Evolutionary conservation across 1,140 invertebrate genomes (phyloP).

Genomic region (Hyles euphorbiae): DNA sequence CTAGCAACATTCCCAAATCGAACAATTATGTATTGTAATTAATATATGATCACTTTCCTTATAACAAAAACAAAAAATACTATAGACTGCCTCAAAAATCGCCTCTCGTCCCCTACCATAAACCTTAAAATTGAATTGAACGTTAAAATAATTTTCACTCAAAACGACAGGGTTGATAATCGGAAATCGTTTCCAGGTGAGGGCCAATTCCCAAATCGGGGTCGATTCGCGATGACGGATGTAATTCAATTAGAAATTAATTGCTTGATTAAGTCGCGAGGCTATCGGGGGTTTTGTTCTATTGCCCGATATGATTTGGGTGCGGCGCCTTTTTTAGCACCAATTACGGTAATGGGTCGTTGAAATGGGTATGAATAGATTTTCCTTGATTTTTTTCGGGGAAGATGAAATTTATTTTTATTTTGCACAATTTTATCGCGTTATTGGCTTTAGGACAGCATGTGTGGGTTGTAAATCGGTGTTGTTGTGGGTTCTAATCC

Average conservation of each 20-base stretch:
- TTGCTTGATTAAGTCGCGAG: slow-evolving; percentile 69
- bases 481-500: no score
- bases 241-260: slow-evolving; percentile 72
- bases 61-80: no score
- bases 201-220: slow-evolving; percentile 12
- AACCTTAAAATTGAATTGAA: background rate
- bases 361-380: no score
- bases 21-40: no score
- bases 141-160: slow-evolving; percentile 14
- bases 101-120: background rate
- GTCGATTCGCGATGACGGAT: slow-evolving; percentile 56
- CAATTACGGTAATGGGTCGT: slow-evolving; percentile 55
- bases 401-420: no score
- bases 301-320: slow-evolving; percentile 60
- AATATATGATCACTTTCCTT: no score
- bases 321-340: slow-evolving; percentile 40
- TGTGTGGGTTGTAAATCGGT: no score
- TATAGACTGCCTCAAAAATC: background rate
- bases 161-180: background rate
- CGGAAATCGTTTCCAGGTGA: slow-evolving; percentile 8
- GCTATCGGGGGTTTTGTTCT: slow-evolving; percentile 53
- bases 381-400: no score
- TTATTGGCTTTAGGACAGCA: no score
- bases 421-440: no score
- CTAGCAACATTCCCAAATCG: no score